A percentile compares a stretch with the other conserved stretches of the same genome.
These are phyloP conservation scores for Eulithis testata DNA, from an alignment of 2,888 invertebrate species.

Conservation along the genomic window DNA sequence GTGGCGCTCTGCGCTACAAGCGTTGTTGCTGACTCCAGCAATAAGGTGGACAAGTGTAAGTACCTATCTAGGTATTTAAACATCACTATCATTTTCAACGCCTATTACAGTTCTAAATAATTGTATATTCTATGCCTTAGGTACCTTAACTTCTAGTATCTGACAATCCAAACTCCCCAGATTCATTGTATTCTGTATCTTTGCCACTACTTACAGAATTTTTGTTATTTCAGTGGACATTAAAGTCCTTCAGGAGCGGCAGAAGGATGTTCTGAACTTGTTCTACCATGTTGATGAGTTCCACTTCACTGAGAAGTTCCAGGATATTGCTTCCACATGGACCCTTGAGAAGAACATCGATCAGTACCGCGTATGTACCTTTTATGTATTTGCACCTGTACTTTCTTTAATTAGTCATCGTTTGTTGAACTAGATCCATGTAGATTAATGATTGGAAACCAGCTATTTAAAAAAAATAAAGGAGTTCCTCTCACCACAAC, in stretches of 20 bases:
- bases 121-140: no score
- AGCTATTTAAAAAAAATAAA: no score
- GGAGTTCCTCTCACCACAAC: no score
- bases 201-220: background rate
- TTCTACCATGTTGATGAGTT: slow-evolving; percentile 85
- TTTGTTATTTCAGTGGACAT: slow-evolving; percentile 71
- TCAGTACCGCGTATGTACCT: slow-evolving; percentile 72
- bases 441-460: no score
- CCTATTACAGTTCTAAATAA: no score
- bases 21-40: slow-evolving; percentile 52
- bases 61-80: slow-evolving; percentile 10
- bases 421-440: no score
- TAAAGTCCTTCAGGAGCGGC: slow-evolving; percentile 63
- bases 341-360: slow-evolving; percentile 79
- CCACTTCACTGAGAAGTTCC: slow-evolving; percentile 77
- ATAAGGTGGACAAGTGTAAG: slow-evolving; percentile 39
- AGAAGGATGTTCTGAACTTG: slow-evolving; percentile 72
- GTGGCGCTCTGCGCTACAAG: slow-evolving; percentile 56
- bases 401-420: background rate
- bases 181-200: no score
- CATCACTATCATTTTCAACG: background rate
- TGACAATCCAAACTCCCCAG: no score
- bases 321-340: slow-evolving; percentile 77
- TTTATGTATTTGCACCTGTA: background rate
- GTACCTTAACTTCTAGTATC: no score